Conservation (phyloP, 2,113 vertebrate genomes). For the Xiphophorus hellerii region DNA sequence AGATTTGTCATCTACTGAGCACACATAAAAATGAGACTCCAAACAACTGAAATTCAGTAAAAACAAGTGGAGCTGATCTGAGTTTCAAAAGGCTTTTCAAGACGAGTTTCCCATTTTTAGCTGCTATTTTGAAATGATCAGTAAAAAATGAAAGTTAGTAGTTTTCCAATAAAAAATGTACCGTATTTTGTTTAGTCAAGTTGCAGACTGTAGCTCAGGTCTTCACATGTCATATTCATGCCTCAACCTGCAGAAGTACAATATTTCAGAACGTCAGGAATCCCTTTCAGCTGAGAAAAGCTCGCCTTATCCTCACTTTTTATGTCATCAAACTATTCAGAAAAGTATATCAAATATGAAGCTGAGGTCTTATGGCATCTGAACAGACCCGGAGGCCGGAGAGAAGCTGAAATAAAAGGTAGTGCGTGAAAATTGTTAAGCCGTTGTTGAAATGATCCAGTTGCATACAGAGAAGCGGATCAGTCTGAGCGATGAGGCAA, state of each 20-base stretch:
- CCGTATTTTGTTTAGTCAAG: background rate
- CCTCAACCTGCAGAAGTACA: constrained; percentile 24
- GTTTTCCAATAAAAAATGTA: background rate
- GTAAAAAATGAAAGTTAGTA: background rate
- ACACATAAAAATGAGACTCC: background rate
- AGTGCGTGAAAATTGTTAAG: constrained; percentile 50
- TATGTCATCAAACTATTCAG: constrained; percentile 22
- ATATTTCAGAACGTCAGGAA: constrained; percentile 28
- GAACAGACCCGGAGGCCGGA: constrained; percentile 32
- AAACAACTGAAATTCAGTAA: background rate
- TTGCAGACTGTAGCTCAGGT: background rate
- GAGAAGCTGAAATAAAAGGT: constrained; percentile 15
- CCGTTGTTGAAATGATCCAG: constrained; percentile 40
- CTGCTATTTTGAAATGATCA: background rate
- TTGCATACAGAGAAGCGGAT: constrained; percentile 47
- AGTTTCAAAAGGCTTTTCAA: background rate
- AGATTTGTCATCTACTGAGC: background rate
- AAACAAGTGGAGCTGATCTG: background rate
- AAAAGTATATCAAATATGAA: constrained; percentile 11
- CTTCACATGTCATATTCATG: constrained; percentile 13
- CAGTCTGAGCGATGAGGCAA: constrained; percentile 64
- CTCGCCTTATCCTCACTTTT: constrained; percentile 22
- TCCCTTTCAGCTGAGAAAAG: constrained; percentile 18
- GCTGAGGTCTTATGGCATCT: constrained; percentile 22
- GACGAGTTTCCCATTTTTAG: background rate